Conservation (phyloP, 2,888 invertebrate genomes). For the Chydorus sphaericus region DNA sequence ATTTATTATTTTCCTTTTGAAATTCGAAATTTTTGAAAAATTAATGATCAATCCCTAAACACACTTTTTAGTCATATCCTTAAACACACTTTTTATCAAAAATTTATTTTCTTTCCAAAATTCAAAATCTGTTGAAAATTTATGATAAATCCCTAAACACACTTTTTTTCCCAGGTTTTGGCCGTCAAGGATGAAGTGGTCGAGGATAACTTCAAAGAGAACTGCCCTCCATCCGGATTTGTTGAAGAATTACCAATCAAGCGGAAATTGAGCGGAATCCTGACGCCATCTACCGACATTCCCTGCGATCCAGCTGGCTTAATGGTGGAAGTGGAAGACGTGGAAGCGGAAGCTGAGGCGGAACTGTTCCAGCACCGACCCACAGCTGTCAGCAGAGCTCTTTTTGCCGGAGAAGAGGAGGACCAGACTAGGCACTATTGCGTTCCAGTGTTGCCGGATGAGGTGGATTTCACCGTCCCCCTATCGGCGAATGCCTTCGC, state of each 20-base stretch:
- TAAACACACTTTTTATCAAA: no score
- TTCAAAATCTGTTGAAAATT: background rate
- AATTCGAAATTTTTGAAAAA: no score
- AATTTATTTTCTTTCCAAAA: no score
- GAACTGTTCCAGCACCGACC: background rate
- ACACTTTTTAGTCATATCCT: no score
- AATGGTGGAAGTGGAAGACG: slow-evolving; percentile 27
- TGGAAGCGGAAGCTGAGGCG: background rate
- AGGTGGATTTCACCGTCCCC: background rate
- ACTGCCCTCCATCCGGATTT: slow-evolving; percentile 14
- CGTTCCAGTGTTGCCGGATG: background rate
- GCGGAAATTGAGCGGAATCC: slow-evolving; percentile 17
- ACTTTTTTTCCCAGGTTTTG: background rate
- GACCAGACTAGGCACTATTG: background rate
- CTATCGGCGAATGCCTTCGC: background rate
- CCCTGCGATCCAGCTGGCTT: slow-evolving; percentile 17
- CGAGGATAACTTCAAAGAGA: slow-evolving; percentile 16
- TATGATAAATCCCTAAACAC: no score
- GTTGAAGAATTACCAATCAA: slow-evolving; percentile 2
- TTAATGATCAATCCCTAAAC: no score
- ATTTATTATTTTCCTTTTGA: no score
- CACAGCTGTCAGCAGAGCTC: background rate
- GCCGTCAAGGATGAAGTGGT: background rate
- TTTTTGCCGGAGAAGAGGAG: background rate
- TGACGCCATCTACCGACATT: slow-evolving; percentile 19